Percentiles rank a stretch among this genome's conserved stretches.
phyloP scores from a whole-genome alignment of 2,113 vertebrate genomes.

The Cryptotis parvus region DNA sequence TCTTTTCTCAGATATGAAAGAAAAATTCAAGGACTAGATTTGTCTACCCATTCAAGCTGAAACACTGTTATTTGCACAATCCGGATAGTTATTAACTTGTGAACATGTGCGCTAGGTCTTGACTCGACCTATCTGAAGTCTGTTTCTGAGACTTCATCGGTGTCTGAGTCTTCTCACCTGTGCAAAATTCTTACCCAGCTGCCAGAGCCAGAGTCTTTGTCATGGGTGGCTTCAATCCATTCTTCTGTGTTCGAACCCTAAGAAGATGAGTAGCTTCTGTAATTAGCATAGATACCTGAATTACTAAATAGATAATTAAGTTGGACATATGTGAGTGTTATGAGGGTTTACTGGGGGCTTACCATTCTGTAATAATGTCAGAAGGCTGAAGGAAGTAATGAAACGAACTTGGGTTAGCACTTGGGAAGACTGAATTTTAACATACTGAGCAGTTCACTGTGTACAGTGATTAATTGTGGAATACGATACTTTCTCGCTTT shows the following conservation, averaged over 20 bases:
- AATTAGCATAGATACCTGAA: too few species aligned
- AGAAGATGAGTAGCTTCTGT: too few species aligned
- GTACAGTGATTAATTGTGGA: too few species aligned
- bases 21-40: neutral
- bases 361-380: neutral
- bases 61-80: neutral
- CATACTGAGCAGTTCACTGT: neutral
- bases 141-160: neutral
- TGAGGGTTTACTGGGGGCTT: too few species aligned
- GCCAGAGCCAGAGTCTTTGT: too few species aligned
- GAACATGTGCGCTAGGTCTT: neutral
- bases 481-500: too few species aligned
- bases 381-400: neutral
- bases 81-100: neutral
- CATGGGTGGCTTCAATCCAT: too few species aligned
- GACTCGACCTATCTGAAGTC: neutral
- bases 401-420: neutral
- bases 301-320: too few species aligned
- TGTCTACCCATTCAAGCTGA: neutral
- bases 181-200: too few species aligned
- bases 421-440: neutral
- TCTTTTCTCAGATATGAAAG: conserved; percentile 11
- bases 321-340: too few species aligned
- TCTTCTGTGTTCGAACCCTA: too few species aligned
- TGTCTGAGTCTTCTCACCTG: neutral